Base-by-base conservation (phyloP, 1,140 invertebrate genomes). In the Drosophila rufa region DNA sequence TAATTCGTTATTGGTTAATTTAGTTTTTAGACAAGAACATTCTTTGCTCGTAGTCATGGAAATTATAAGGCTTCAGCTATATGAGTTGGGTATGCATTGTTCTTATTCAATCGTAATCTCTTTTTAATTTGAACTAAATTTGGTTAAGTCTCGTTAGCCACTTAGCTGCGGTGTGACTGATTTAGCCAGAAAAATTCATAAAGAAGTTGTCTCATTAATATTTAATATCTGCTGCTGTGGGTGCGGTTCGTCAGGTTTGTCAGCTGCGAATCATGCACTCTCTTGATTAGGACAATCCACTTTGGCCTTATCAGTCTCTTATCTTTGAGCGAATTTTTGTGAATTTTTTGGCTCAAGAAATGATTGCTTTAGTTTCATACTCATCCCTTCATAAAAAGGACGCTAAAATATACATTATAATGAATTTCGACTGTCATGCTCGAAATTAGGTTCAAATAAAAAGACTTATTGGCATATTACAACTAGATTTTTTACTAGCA, bases 1-100 rank as follows among this genome's bases (percentile, higher is more conserved):
- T 56, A 69, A 70, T 82, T 80, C 53, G 82, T 79, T 60, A 53
- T 74, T 64, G 62, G 68, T 70, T 81, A 85, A 86, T 76, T 86
- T 87, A 73, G 70, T 82, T 79, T 56, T 47, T 48, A 61, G 6
- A 48, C 33, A 15, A 45, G 40, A 80, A 64, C 75, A 60, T 47
- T 51, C 48, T 66, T 64, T 46, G 56, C 27, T 45, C 19, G 15
- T 17, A 19, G 7, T 14, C 48, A 15, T 30, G 51, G 51, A 57
- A 67, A 56, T 68, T 64, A 68, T 68, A 64, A 68, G 43, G 30
- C 58, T 69, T 57, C 43, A 47, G 61, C 40, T 45, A 42, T 47
- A 69, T 14, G 36, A 9, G 8, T 27, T 15, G 5, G 12, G 22
- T 17, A 8, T 42, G 50, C 30, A 38, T 55, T 36, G 50, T 22